Base-by-base conservation (phyloP, 1,140 invertebrate genomes). In the Brachionus sp. region DNA sequence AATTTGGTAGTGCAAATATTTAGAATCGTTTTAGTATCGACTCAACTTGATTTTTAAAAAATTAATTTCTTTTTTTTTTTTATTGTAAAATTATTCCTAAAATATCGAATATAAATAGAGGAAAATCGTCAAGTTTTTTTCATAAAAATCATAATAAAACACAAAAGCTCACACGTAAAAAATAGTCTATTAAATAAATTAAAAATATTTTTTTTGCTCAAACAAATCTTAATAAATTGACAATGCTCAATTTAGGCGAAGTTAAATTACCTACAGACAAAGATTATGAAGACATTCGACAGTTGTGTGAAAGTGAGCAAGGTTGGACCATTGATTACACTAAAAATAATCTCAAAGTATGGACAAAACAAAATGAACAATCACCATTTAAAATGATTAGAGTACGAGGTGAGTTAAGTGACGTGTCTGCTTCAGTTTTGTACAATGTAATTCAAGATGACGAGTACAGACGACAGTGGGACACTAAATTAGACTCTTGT, bases 361-460 rank as follows among this genome's bases (percentile, higher is more conserved):
- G 23, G 13, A 64, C 57, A 1, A 83, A 83, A 73, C 70, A 83
- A 77, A 83, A 83, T 19, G 44, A 70, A 16, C 16, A 53, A 25
- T 83, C 82, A 33, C 19, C 39, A 42, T 83, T 83, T 33, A 44
- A 83, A 23, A 64, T 83, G 57, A 75, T 83, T 2, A 29, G 44
- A 68, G 64, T 23, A 2, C 12, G 42, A 23, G 33, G 42, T 33
- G 73, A 84, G n/a, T 84, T 64, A 13, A 42, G 77, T 50, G 75
- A 82, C n/a, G 35, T 84, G 19, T 70, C 73, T 29, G 39, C 77
- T n/a, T 23, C 64, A 53, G 12, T 66, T 9, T 44, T 84, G 0
- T 84, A 84, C 50, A 37, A 80, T 70, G 77, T 80, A 19, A 62
- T 82, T 33, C 84, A 84, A 10, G 84, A 84, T 53, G 84, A 64